Evolutionary conservation across 2,888 invertebrate species (phyloP), one percentile per base, ranked within the genome.

Genomic region (Phyto melanocephala): DNA sequence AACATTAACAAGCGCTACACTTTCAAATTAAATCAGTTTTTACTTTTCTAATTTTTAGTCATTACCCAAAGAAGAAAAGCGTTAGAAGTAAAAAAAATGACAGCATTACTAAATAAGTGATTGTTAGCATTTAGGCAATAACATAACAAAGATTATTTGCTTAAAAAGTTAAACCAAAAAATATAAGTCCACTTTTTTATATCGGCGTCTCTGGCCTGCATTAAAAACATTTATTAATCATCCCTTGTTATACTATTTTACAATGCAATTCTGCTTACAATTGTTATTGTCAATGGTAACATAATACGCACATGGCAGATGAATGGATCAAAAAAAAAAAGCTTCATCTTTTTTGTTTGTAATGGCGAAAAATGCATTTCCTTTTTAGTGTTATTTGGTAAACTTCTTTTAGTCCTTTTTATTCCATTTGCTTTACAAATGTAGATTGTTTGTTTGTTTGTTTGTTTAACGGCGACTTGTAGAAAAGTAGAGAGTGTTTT

Each of bases 361-460:
- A 80, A 84, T 85, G 84, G 84, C 79, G 84, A 79, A 84, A 77
- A 85, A 84, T 85, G 85, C 85, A 84, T 85, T 84, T 85, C 84
- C 84, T 84, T 76, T 81, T 77, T 71, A 81, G 52, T 74, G 52
- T 45, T 54, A 40, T 45, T 72, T 63, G 15, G 47, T 56, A 10
- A 52, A 63, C 54, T 72, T 47, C 22, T 45, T 17, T 45, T 17
- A 5, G 1, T 15, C 7, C 20, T 42, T 42, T 42, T 62, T 45
- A 67, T 45, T 63, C 4, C 6, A 71, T 37, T n/a, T n/a, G 60
- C 33, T 77, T 70, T 58, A 37, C 58, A 17, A 67, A 67, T 60
- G n/a, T n/a, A n/a, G n/a, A n/a, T n/a, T n/a, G 40, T 20, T 24
- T 40, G 20, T 24, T 40, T 20, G 37, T 52, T 80, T 67, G 42